Evolutionary conservation across 1,140 invertebrate species (phyloP).

Genomic region (Charaxes varanes): DNA sequence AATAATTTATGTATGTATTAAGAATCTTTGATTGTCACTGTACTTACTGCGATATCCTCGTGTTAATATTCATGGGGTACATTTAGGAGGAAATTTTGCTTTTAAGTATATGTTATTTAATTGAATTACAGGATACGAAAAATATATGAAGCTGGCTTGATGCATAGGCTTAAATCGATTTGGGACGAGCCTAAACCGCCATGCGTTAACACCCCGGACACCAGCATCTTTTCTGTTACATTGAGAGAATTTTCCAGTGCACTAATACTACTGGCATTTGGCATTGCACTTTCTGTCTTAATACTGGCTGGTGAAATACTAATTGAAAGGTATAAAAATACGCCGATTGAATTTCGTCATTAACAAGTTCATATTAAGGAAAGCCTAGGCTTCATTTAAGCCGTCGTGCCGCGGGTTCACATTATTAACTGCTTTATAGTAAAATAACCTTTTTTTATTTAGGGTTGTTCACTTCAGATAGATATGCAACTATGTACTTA

Average conservation of each 20-base stretch:
- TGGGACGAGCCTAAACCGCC: constrained; percentile 72
- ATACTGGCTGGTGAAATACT: constrained; percentile 60
- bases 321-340: constrained; percentile 13
- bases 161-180: constrained; percentile 58
- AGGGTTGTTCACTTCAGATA: too few relatives aligned
- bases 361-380: constrained; percentile 1
- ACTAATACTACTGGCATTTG: constrained; percentile 56
- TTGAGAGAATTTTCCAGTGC: constrained; percentile 65
- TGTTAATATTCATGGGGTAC: too few relatives aligned
- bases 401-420: neutral
- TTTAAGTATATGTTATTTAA: too few relatives aligned
- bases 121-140: constrained; percentile 58
- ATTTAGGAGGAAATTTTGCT: too few relatives aligned
- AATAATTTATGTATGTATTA: too few relatives aligned
- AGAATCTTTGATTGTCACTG: too few relatives aligned
- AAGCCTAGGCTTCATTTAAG: too few relatives aligned
- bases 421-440: too few relatives aligned
- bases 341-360: constrained; percentile 11
- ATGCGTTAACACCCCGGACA: constrained; percentile 67
- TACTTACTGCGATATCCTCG: too few relatives aligned
- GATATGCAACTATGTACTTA: too few relatives aligned
- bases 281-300: constrained; percentile 48
- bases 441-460: too few relatives aligned
- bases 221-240: constrained; percentile 65
- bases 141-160: constrained; percentile 68